phyloP scores from a whole-genome alignment of 2,797 vertebrate species.

The Phalanger gymnotis region DNA sequence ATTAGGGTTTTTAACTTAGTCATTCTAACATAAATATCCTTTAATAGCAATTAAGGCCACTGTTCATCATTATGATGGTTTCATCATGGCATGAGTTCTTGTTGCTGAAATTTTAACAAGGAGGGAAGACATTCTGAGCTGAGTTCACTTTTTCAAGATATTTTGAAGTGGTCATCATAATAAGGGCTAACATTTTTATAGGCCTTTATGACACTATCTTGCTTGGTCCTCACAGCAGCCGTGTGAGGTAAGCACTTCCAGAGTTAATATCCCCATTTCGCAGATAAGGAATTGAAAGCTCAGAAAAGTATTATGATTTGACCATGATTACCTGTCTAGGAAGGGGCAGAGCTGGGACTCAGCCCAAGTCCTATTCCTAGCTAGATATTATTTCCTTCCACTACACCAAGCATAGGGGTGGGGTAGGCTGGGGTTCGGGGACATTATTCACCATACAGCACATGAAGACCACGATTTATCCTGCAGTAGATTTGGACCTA shows the following conservation, averaged over 20 bases:
- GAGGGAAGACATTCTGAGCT: conserved; percentile 25
- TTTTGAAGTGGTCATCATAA: background rate
- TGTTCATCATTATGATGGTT: conserved; percentile 66
- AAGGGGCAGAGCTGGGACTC: background rate
- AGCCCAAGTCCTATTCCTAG: background rate
- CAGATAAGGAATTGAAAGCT: background rate
- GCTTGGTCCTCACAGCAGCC: background rate
- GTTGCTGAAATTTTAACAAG: conserved; percentile 56
- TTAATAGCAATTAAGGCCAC: conserved; percentile 78
- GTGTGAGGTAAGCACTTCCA: background rate
- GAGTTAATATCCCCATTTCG: background rate
- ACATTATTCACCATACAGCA: background rate
- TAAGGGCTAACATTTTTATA: background rate
- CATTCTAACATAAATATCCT: conserved; percentile 79
- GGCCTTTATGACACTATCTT: background rate
- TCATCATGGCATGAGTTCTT: conserved; percentile 50
- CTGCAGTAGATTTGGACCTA: background rate
- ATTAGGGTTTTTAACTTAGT: conserved; percentile 80
- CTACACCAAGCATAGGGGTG: background rate
- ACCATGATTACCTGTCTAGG: background rate
- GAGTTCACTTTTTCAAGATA: conserved; percentile 53
- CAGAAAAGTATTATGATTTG: background rate
- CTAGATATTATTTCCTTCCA: background rate
- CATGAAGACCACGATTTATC: background rate
- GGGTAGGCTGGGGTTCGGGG: background rate